These are phyloP conservation scores for Percina caprodes DNA, from an alignment of 2,113 vertebrate genomes.

Conservation along the genomic window DNA sequence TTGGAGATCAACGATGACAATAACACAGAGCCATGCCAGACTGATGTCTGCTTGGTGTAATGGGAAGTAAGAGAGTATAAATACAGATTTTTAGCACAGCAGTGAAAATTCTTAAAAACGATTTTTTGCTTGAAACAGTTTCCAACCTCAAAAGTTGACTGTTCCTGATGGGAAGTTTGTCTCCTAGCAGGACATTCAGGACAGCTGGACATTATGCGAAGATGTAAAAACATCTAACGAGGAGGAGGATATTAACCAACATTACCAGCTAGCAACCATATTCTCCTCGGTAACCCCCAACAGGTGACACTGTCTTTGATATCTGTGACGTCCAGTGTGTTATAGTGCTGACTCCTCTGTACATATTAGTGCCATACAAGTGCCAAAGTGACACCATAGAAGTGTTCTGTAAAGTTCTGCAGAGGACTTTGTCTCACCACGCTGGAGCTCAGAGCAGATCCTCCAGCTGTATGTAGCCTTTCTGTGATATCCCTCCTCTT, in stretches of 20 bases:
- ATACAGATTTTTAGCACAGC: constrained; percentile 6
- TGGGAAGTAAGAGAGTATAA: constrained; percentile 15
- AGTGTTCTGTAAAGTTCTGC: constrained; percentile 73
- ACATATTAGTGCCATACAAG: constrained; percentile 80
- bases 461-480: constrained; percentile 79
- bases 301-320: constrained; percentile 51
- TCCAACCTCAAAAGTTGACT: constrained; percentile 5
- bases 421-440: constrained; percentile 67
- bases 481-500: constrained; percentile 71
- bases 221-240: constrained; percentile 27
- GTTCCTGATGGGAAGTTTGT: neutral
- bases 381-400: constrained; percentile 81
- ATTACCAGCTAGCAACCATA: constrained; percentile 37
- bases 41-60: constrained; percentile 9
- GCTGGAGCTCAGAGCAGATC: constrained; percentile 69
- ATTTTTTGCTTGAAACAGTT: constrained; percentile 8
- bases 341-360: constrained; percentile 74
- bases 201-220: constrained; percentile 10
- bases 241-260: constrained; percentile 19
- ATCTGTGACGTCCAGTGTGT: constrained; percentile 62
- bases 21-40: constrained; percentile 27
- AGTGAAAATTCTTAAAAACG: neutral
- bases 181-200: constrained; percentile 29
- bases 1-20: constrained; percentile 38
- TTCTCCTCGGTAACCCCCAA: constrained; percentile 28